Percentiles rank a stretch among this genome's conserved stretches.
These are phyloP conservation scores for Penaeus vannamei DNA, from an alignment of 1,140 invertebrate species.

Conservation along the genomic window DNA sequence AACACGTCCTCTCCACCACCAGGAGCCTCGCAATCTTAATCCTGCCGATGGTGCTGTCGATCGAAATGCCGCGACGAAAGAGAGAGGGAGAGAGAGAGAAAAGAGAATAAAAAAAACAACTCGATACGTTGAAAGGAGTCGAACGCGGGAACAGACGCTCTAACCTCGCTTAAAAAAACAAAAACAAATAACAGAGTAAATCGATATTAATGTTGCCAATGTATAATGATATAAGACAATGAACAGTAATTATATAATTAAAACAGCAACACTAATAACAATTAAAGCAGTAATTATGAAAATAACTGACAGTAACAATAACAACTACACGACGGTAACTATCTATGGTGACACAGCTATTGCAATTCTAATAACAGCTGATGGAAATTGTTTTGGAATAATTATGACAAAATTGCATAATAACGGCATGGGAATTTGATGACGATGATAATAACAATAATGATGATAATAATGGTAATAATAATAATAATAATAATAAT, in stretches of 20 bases:
- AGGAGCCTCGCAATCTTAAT: too few relatives aligned
- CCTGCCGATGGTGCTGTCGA: too few relatives aligned
- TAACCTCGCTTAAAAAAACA: not conserved
- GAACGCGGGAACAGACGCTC: not conserved
- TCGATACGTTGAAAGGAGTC: not conserved
- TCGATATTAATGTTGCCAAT: too few relatives aligned
- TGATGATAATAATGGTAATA: constrained; percentile 1
- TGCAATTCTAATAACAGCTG: too few relatives aligned
- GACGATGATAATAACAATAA: constrained; percentile 13
- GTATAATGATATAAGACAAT: too few relatives aligned
- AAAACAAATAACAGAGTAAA: constrained; percentile 15
- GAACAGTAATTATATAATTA: not conserved
- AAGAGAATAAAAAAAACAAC: not conserved
- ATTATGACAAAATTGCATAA: too few relatives aligned
- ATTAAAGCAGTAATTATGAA: constrained; percentile 40
- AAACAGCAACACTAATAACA: constrained; percentile 6
- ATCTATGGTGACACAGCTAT: too few relatives aligned
- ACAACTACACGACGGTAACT: not conserved
- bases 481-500: constrained; percentile 19
- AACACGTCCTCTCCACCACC: too few relatives aligned
- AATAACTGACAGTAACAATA: constrained; percentile 39
- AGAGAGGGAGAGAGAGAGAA: too few relatives aligned
- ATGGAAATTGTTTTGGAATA: too few relatives aligned
- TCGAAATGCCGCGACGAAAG: too few relatives aligned
- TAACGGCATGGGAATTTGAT: too few relatives aligned